Conservation (phyloP, 2,113 vertebrate genomes). For the Willisornis vidua region DNA sequence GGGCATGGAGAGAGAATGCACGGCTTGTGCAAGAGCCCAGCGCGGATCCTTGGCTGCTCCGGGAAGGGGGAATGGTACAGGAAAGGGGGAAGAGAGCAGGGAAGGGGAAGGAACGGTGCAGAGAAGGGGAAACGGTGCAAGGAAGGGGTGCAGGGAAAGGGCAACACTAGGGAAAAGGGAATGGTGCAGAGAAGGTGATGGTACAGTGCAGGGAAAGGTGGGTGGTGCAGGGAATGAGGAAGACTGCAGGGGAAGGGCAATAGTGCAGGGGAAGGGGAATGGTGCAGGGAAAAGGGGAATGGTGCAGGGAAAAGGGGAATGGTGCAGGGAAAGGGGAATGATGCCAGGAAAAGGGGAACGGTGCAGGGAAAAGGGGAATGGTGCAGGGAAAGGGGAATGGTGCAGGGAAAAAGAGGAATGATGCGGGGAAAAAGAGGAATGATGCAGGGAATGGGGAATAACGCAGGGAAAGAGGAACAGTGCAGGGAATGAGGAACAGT, state of each 20-base stretch:
- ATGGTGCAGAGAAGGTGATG: background rate
- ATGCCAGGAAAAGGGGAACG: too few species aligned
- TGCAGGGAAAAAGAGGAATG: background rate
- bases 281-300: background rate
- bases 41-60: rapidly evolving
- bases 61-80: background rate
- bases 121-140: rapidly evolving
- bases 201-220: background rate
- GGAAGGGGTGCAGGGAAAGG: background rate
- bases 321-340: background rate
- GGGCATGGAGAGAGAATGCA: background rate
- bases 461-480: too few species aligned
- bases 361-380: background rate
- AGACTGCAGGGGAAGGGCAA: background rate
- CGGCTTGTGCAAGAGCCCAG: background rate
- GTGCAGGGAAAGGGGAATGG: too few species aligned
- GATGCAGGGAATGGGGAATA: background rate
- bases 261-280: rapidly evolving
- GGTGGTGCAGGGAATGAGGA: background rate
- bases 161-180: too few species aligned
- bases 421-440: background rate
- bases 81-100: background rate
- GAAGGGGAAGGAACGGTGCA: background rate
- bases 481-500: too few species aligned
- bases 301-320: background rate